phyloP scores from a whole-genome alignment of 2,113 vertebrate genomes.

The Antechinus stuartii region DNA sequence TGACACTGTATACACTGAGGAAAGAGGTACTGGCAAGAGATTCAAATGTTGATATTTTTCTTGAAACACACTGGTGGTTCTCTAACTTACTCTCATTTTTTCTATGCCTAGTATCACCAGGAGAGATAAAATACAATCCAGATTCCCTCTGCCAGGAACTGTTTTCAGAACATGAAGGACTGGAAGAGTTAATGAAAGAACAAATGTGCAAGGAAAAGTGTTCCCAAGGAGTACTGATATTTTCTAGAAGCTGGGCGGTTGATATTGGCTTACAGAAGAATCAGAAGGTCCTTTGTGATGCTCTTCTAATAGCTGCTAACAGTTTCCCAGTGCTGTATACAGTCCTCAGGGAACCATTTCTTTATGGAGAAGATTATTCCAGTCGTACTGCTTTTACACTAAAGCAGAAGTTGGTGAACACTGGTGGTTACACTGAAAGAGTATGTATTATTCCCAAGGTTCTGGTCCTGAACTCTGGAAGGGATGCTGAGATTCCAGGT shows the following conservation, averaged over 20 bases:
- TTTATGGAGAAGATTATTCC: not conserved
- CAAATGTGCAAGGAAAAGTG: slow-evolving; percentile 4
- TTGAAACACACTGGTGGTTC: not conserved
- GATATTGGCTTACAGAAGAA: slow-evolving; percentile 69
- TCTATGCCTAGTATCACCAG: slow-evolving; percentile 56
- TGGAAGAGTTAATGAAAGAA: slow-evolving; percentile 55
- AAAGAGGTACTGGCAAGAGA: not conserved
- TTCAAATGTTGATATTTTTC: not conserved
- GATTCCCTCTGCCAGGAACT: slow-evolving; percentile 67
- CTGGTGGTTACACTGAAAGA: slow-evolving; percentile 75
- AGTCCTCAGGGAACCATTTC: slow-evolving; percentile 18
- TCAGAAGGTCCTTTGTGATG: slow-evolving; percentile 74
- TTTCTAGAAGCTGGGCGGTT: slow-evolving; percentile 84
- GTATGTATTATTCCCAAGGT: slow-evolving; percentile 71
- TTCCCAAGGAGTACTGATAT: slow-evolving; percentile 68
- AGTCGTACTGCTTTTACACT: slow-evolving; percentile 25
- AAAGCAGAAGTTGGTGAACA: slow-evolving; percentile 82
- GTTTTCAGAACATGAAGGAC: slow-evolving; percentile 57
- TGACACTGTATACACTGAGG: not conserved
- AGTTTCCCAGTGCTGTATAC: slow-evolving; percentile 73
- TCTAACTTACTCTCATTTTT: slow-evolving; percentile 5
- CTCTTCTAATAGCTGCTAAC: slow-evolving; percentile 66
- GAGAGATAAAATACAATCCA: slow-evolving; percentile 22
- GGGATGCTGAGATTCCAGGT: not conserved
- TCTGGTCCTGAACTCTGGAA: slow-evolving; percentile 27